Percentiles rank a stretch among this genome's conserved stretches.
Conservation (phyloP, 1,140 invertebrate genomes). For the Zophobas morio region DNA sequence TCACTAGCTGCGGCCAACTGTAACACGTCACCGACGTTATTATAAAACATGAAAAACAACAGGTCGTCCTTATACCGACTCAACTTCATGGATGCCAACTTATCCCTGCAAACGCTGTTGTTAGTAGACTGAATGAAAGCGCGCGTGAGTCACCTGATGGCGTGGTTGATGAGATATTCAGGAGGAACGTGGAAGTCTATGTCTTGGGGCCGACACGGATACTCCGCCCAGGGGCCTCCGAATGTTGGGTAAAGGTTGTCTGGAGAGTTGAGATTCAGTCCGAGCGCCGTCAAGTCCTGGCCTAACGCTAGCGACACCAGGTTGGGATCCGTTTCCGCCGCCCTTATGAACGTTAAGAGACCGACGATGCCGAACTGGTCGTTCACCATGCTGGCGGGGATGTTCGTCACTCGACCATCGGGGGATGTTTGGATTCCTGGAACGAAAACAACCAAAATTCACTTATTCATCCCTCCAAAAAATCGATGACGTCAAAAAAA, state of each 20-base stretch:
- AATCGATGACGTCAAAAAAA: too few relatives aligned
- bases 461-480: too few relatives aligned
- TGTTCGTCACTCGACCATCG: constrained; percentile 98
- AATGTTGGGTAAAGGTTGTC: constrained; percentile 98
- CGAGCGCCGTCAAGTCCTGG: constrained; percentile 96
- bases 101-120: constrained; percentile 76
- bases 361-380: constrained; percentile 99
- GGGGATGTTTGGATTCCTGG: constrained; percentile 94
- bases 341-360: constrained; percentile 96
- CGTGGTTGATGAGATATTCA: constrained; percentile 97
- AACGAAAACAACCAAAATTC: constrained; percentile 54
- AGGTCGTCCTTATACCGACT: constrained; percentile 98
- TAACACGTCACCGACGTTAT: constrained; percentile 97
- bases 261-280: constrained; percentile 97
- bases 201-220: constrained; percentile 97
- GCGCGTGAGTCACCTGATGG: constrained; percentile 75
- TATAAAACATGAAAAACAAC: constrained; percentile 99
- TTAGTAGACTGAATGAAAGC: too few relatives aligned
- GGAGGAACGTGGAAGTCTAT: constrained; percentile 99
- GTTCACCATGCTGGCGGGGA: constrained; percentile 97
- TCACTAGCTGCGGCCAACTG: constrained; percentile 96
- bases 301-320: constrained; percentile 95
- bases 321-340: constrained; percentile 96
- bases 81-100: constrained; percentile 95
- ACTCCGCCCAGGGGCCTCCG: constrained; percentile 98